A percentile compares a stretch with the other conserved stretches of the same genome.
phyloP scores from a whole-genome alignment of 2,888 invertebrate species.

The Idaea aversata region DNA sequence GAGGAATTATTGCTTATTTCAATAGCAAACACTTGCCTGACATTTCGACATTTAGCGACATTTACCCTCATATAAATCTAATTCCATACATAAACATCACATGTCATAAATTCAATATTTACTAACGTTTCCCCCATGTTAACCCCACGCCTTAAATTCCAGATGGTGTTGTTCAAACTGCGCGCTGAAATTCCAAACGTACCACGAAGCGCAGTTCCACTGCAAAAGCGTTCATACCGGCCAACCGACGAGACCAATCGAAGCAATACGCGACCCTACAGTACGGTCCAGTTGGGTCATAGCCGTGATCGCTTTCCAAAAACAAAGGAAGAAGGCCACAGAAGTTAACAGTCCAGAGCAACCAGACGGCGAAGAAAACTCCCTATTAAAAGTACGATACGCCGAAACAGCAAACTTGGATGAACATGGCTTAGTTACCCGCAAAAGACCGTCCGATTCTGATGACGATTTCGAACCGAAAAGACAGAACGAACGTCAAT shows the following conservation, averaged over 20 bases:
- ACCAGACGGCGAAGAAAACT: slow-evolving; percentile 42
- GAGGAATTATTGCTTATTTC: not conserved
- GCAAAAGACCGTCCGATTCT: slow-evolving; percentile 26
- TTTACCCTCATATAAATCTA: not conserved
- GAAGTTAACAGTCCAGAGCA: slow-evolving; percentile 6
- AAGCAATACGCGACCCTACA: slow-evolving; percentile 48
- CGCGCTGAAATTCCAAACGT: slow-evolving; percentile 50
- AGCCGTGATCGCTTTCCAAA: slow-evolving; percentile 47
- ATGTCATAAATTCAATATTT: not conserved
- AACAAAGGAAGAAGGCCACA: slow-evolving; percentile 36
- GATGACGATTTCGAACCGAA: slow-evolving; percentile 54
- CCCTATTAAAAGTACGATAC: slow-evolving; percentile 60
- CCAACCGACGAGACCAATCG: slow-evolving; percentile 43
- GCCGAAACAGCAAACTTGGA: slow-evolving; percentile 53
- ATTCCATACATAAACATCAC: not conserved
- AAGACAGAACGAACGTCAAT: slow-evolving; percentile 28
- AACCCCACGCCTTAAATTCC: slow-evolving; percentile 24
- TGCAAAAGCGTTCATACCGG: slow-evolving; percentile 50
- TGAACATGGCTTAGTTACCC: slow-evolving; percentile 30
- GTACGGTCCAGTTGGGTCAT: slow-evolving; percentile 54
- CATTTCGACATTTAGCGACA: not conserved
- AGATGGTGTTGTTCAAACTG: slow-evolving; percentile 70
- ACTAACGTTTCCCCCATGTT: not conserved
- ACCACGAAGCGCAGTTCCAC: slow-evolving; percentile 69
- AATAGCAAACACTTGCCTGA: not conserved